These are phyloP conservation scores for Perccottus glenii DNA, from an alignment of 2,113 vertebrate genomes.

Conservation along the genomic window DNA sequence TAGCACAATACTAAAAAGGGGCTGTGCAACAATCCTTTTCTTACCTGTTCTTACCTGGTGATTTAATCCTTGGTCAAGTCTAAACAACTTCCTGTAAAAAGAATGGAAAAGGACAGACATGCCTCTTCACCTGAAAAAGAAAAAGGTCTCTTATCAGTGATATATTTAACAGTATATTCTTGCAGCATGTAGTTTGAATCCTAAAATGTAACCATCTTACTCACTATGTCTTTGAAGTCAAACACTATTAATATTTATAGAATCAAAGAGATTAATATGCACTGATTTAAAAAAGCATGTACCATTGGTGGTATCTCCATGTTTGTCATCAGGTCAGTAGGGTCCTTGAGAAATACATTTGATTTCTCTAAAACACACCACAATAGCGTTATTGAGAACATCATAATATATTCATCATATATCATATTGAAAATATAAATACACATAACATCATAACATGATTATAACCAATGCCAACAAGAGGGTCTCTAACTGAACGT, in stretches of 20 bases:
- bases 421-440: too few relatives aligned
- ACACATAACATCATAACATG: too few relatives aligned
- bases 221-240: too few relatives aligned
- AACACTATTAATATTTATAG: background rate
- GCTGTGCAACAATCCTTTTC: too few relatives aligned
- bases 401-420: background rate
- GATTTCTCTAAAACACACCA: constrained; percentile 68
- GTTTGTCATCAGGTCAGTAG: constrained; percentile 72
- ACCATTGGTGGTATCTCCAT: constrained; percentile 74
- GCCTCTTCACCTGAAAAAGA: constrained; percentile 67
- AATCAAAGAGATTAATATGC: background rate
- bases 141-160: background rate
- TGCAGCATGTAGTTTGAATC: too few relatives aligned
- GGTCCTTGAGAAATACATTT: constrained; percentile 68
- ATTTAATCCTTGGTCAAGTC: constrained; percentile 49
- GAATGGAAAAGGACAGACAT: constrained; percentile 63
- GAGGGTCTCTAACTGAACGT: too few relatives aligned
- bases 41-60: constrained; percentile 47
- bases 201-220: too few relatives aligned
- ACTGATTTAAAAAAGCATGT: background rate
- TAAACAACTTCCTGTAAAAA: constrained; percentile 60
- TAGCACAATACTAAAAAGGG: too few relatives aligned
- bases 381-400: background rate
- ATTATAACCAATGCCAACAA: too few relatives aligned
- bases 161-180: too few relatives aligned